Evolutionary conservation across 2,797 vertebrate species (phyloP), one percentile per base, ranked within the genome.

Genomic region (Loris lydekkerianus): DNA sequence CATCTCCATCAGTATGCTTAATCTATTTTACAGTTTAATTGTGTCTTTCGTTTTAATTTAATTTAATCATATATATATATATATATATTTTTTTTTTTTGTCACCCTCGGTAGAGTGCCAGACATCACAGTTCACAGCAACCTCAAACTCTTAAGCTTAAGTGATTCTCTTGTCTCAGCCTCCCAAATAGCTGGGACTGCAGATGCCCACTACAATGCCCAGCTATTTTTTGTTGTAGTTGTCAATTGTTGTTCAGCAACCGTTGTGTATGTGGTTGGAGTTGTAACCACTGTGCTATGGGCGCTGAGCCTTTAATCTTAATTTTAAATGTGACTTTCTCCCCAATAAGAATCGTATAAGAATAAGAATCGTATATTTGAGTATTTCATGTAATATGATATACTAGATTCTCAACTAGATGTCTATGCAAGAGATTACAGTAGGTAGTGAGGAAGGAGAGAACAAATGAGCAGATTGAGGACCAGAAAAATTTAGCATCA

Each of bases 291-390:
- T 34, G 34, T 34, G 34, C 34, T 34, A 34, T 34, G 34, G 34
- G 34, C 34, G 34, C 34, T 34, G 34, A 34, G 34, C 34, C 34
- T 34, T 34, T 34, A 34, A 34, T 34, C 34, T 85, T 70, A 61
- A 34, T 27, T 88, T 73, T 83, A 91, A 91, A 86, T 70, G 10
- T 72, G 69, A 77, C 27, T 77, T 91, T 63, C 31, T 96, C 78
- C 49, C 7, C 21, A 60, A 10, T 34, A 85, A 58, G 5, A 95
- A 80, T 7, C 63, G 49, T n/a, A 13, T 91, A 18, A 87, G 10
- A 81, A 86, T 25, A 95, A 83, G 34, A 34, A 34, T 34, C 34
- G 2, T 34, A 83, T 94, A 53, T 53, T 43, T 34, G 58, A 21
- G 5, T 63, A 34, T 43, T 86, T 92, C 83, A 88, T 56, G 21